A percentile compares a stretch with the other conserved stretches of the same genome.
Evolutionary conservation across 2,113 vertebrate genomes (phyloP).

Genomic region (Pongo abelii): DNA sequence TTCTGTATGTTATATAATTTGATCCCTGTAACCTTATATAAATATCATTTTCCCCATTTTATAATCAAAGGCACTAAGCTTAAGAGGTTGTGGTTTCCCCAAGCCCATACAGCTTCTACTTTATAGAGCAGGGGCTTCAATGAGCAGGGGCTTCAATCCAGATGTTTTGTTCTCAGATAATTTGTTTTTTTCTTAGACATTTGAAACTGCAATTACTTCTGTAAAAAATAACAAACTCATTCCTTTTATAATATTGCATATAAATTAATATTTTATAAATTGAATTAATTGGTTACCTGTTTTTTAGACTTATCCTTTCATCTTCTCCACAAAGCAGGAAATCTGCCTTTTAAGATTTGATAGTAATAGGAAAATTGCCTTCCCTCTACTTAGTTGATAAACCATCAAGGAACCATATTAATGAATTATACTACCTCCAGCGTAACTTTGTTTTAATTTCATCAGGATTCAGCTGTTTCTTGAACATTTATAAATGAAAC

Average conservation of each 20-base stretch:
- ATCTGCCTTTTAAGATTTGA: neutral
- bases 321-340: conserved; percentile 4
- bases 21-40: neutral
- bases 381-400: neutral
- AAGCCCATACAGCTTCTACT: neutral
- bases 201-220: neutral
- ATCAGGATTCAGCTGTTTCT: neutral
- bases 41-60: neutral
- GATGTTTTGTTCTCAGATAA: neutral
- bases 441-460: neutral
- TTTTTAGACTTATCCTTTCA: neutral
- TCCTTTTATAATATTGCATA: neutral
- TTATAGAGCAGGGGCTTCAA: neutral
- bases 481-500: conserved; percentile 5
- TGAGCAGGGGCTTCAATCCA: neutral
- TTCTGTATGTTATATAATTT: neutral
- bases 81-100: neutral
- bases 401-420: neutral
- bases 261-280: neutral
- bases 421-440: neutral
- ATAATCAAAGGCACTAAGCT: neutral
- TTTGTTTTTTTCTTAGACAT: neutral
- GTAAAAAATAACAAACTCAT: neutral
- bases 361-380: neutral
- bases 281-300: neutral